phyloP scores from a whole-genome alignment of 2,888 invertebrate genomes.

The Cataglyphis livida region DNA sequence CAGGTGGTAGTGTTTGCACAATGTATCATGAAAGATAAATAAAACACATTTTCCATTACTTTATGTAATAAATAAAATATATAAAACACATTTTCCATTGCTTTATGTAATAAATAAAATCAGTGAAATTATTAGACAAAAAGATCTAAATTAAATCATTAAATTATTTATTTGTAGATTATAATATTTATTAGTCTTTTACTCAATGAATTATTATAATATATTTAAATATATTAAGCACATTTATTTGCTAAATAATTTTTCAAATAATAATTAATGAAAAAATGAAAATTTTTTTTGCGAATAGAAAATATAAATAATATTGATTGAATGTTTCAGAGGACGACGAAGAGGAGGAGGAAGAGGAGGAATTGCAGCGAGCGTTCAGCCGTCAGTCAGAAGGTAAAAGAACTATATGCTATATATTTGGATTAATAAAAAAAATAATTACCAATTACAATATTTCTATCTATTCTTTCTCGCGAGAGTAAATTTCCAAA shows the following conservation, averaged over 20 bases:
- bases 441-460: background rate
- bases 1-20: conserved; percentile 48
- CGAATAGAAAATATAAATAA: background rate
- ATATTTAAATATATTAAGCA: background rate
- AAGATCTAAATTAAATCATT: background rate
- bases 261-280: background rate
- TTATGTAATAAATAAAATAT: background rate
- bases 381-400: conserved; percentile 80
- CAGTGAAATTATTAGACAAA: background rate
- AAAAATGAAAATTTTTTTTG: background rate
- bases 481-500: conserved; percentile 6
- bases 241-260: background rate
- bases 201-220: background rate
- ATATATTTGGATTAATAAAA: background rate
- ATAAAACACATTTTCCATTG: background rate
- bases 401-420: conserved; percentile 69
- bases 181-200: background rate
- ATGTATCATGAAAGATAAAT: conserved; percentile 23
- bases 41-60: background rate
- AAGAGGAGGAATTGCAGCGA: conserved; percentile 79
- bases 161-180: background rate
- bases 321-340: conserved; percentile 53
- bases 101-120: background rate
- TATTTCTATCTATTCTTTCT: conserved; percentile 11
- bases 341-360: conserved; percentile 79